Evolutionary conservation across 2,113 vertebrate species (phyloP), one percentile per base, ranked within the genome.

Genomic region (Arizona elegans): DNA sequence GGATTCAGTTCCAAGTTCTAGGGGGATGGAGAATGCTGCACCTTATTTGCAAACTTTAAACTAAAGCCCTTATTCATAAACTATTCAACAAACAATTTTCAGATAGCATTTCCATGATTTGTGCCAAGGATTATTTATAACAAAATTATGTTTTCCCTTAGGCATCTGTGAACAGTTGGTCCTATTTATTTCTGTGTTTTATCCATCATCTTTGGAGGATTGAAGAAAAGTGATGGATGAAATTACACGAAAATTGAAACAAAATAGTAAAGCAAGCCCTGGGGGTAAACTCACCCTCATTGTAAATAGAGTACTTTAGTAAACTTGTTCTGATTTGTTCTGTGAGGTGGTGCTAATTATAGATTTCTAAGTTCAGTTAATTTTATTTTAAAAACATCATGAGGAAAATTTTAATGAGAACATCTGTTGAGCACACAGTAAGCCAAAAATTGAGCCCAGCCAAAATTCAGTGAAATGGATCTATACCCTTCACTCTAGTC

Each of bases 21-120:
- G 94, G 95, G 94, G 92, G 92, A 91, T 92, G 86, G 92, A 47
- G 52, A 92, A 91, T 53, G 17, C 92, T 94, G 54, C 29, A 91
- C 92, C 92, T 94, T 94, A 93, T 93, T 97, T 97, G 94, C 96
- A 96, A 95, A 96, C 94, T 90, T 95, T 26, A 92, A 96, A 92
- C 93, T 96, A 95, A 97, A 96, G 92, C 91, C 91, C 90, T 94
- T 90, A 94, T 97, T 97, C 96, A 97, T 97, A 96, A 97, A 96
- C 96, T 95, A 97, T 97, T 97, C 96, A 97, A 96, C 96, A 97
- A 97, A 97, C 96, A 96, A 96, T 97, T 96, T 96, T 96, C 92
- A 96, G 93, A 96, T 96, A 94, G 81, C 93, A 10, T 97, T 97
- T 95, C 96, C 86, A 88, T 93, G 90, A 95, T 97, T 96, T 94